Evolutionary conservation across 2,113 vertebrate genomes (phyloP).

Genomic region (Gavialis gangeticus): DNA sequence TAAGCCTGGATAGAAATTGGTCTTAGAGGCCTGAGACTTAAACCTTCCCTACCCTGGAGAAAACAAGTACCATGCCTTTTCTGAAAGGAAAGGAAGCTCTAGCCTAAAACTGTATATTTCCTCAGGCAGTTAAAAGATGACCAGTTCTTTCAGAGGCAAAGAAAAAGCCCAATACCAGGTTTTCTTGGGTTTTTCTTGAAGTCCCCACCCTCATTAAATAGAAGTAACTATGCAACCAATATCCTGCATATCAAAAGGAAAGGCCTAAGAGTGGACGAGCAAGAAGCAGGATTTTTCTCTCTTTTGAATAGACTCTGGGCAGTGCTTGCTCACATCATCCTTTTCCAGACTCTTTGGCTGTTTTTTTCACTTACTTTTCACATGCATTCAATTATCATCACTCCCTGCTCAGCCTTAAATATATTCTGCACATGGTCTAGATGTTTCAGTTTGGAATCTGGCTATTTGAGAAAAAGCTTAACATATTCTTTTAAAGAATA

Average conservation of each 20-base stretch:
- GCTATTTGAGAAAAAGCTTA: not conserved
- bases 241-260: not conserved
- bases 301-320: not conserved
- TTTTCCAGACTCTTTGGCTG: not conserved
- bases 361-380: not conserved
- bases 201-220: not conserved
- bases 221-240: not conserved
- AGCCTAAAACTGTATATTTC: not conserved
- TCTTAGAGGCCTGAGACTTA: not conserved
- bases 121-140: not conserved
- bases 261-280: not conserved
- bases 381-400: not conserved
- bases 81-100: not conserved
- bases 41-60: not conserved
- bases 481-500: not conserved
- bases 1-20: not conserved
- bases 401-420: not conserved
- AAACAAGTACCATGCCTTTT: not conserved
- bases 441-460: not conserved
- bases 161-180: not conserved
- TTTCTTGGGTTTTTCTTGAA: not conserved
- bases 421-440: not conserved
- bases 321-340: not conserved
- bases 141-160: not conserved
- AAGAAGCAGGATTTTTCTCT: not conserved